A percentile compares a stretch with the other conserved stretches of the same genome.
Evolutionary conservation across 2,888 invertebrate species (phyloP).

Genomic region (Drosophila pegasa): DNA sequence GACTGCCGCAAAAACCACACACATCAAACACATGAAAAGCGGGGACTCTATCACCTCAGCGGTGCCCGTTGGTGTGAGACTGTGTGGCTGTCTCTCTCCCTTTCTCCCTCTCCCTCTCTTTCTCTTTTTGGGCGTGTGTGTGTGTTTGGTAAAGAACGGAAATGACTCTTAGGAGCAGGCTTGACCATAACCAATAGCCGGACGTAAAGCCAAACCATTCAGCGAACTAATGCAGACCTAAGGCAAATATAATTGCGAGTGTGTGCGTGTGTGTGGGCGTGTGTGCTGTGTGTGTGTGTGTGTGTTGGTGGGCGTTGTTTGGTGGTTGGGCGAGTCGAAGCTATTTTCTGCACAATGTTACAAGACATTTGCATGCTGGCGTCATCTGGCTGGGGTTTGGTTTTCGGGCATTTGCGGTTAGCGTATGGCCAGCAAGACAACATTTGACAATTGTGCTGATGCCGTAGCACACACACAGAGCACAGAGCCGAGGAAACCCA

Average conservation of each 20-base stretch:
- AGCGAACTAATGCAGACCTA: conserved; percentile 78
- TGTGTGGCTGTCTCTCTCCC: not conserved
- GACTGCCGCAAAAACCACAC: conserved; percentile 62
- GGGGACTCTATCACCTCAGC: conserved; percentile 56
- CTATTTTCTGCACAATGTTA: conserved; percentile 63
- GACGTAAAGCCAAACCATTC: conserved; percentile 62
- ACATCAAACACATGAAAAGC: conserved; percentile 66
- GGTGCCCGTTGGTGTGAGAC: conserved; percentile 10
- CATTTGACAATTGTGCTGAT: conserved; percentile 75
- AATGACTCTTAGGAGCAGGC: conserved; percentile 75
- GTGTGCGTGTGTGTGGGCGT: conserved; percentile 19
- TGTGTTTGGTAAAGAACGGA: conserved; percentile 58
- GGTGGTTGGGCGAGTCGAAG: conserved; percentile 3
- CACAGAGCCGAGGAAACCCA: conserved; percentile 1
- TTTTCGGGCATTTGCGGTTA: conserved; percentile 61
- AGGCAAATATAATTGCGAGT: conserved; percentile 78
- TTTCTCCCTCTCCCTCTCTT: too few species aligned
- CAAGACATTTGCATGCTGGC: conserved; percentile 78
- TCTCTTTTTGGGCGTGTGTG: too few species aligned
- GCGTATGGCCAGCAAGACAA: conserved; percentile 67
- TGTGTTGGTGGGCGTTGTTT: conserved; percentile 2
- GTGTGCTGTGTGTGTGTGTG: not conserved
- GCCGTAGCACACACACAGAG: conserved; percentile 24
- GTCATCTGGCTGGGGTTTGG: conserved; percentile 65
- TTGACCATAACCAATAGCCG: conserved; percentile 38